Conservation (phyloP, 2,113 vertebrate species). For the Micronycteris hirsuta region DNA sequence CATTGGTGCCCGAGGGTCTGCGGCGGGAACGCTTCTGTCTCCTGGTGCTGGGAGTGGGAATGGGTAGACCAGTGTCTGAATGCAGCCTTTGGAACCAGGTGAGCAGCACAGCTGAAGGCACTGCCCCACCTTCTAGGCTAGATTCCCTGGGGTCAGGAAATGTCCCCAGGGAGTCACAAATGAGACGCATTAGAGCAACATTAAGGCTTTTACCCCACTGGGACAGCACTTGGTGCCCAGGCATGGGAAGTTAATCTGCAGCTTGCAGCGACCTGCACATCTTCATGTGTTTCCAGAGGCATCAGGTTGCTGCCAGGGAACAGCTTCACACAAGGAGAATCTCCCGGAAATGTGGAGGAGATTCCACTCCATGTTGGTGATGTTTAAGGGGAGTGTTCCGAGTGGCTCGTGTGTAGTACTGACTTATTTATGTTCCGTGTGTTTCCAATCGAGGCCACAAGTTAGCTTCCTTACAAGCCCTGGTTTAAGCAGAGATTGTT, state of each 20-base stretch:
- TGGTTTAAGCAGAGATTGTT: not conserved
- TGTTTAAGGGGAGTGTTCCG: not conserved
- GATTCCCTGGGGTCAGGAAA: not conserved
- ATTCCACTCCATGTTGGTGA: not conserved
- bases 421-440: not conserved
- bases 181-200: not conserved
- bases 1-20: not conserved
- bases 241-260: not conserved
- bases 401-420: not conserved
- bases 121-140: not conserved
- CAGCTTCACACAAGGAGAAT: rapidly evolving
- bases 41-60: not conserved
- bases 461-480: not conserved
- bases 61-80: not conserved
- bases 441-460: not conserved
- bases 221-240: not conserved
- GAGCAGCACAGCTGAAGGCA: not conserved
- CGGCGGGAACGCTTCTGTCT: not conserved
- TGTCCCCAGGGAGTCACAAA: not conserved
- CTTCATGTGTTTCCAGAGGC: not conserved
- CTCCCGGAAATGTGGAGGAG: not conserved
- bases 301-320: not conserved
- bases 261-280: not conserved
- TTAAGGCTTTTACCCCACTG: not conserved
- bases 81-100: not conserved